phyloP scores from a whole-genome alignment of 2,113 vertebrate species.

The Probosciger aterrimus region DNA sequence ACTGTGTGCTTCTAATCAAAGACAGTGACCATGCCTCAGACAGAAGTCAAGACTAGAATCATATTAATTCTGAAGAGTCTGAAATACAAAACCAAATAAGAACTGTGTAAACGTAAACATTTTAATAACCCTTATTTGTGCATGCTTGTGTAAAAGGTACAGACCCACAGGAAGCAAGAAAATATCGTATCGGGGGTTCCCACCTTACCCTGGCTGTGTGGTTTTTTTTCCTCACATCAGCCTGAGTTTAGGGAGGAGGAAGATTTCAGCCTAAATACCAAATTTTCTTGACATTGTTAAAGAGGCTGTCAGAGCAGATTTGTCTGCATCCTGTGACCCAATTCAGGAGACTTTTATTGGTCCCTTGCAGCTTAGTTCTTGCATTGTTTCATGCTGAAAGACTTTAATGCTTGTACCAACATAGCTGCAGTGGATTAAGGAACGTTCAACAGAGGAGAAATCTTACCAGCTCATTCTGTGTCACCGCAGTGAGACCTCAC shows the following conservation, averaged over 20 bases:
- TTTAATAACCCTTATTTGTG: background rate
- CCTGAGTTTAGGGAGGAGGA: background rate
- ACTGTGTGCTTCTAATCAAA: background rate
- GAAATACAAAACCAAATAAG: background rate
- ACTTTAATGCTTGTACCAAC: background rate
- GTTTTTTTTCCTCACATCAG: background rate
- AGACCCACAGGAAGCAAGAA: background rate
- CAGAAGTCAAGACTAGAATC: background rate
- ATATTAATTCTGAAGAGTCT: background rate
- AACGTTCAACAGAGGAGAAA: background rate
- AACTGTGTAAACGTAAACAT: background rate
- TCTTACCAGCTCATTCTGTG: background rate
- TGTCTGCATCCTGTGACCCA: background rate
- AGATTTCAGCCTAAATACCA: background rate
- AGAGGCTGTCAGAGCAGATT: background rate
- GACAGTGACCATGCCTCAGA: background rate
- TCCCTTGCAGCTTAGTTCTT: background rate
- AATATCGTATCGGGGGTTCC: background rate
- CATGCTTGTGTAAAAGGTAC: background rate
- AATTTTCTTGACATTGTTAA: background rate
- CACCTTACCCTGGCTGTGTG: background rate
- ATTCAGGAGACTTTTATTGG: background rate
- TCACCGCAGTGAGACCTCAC: background rate
- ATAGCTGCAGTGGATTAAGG: background rate
- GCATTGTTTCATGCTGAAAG: background rate